These are phyloP conservation scores for Dendrocopos noguchii DNA, from an alignment of 2,113 vertebrate genomes.

Conservation along the genomic window DNA sequence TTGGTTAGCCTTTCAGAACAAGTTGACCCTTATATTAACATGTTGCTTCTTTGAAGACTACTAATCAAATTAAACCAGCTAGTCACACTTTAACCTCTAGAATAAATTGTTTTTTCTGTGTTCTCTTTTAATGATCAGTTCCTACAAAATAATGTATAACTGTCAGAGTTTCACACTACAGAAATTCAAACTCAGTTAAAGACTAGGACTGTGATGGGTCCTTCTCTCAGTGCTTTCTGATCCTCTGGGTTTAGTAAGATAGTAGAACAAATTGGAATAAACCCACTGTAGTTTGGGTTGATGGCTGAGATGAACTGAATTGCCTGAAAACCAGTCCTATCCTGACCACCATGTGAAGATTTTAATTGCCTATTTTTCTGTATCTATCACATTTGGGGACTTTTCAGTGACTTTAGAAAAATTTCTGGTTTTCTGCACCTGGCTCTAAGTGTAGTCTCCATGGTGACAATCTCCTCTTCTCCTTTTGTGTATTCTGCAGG, in stretches of 20 bases:
- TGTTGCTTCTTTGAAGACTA: conserved; percentile 33
- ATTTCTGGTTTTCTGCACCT: not conserved
- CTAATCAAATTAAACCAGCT: conserved; percentile 31
- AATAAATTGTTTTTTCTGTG: not conserved
- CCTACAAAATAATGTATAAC: not conserved
- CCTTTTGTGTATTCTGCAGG: not conserved
- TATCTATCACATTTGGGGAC: fast-evolving
- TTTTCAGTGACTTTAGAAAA: not conserved
- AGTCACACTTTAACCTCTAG: conserved; percentile 8
- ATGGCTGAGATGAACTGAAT: not conserved
- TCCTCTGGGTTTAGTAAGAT: not conserved
- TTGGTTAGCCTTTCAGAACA: conserved; percentile 35
- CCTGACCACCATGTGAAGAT: not conserved
- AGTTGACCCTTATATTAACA: conserved; percentile 51
- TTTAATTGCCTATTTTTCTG: not conserved
- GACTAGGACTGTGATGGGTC: not conserved
- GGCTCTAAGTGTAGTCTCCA: not conserved
- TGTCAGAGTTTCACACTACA: not conserved
- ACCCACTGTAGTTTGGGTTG: not conserved
- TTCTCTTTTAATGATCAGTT: conserved; percentile 6
- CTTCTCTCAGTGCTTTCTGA: not conserved
- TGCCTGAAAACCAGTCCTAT: not conserved
- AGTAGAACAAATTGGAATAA: not conserved
- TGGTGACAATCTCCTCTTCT: not conserved
- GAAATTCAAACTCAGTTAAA: not conserved